A percentile compares a stretch with the other conserved stretches of the same genome.
These are phyloP conservation scores for Calliphora vicina DNA, from an alignment of 1,140 invertebrate genomes.

Conservation along the genomic window DNA sequence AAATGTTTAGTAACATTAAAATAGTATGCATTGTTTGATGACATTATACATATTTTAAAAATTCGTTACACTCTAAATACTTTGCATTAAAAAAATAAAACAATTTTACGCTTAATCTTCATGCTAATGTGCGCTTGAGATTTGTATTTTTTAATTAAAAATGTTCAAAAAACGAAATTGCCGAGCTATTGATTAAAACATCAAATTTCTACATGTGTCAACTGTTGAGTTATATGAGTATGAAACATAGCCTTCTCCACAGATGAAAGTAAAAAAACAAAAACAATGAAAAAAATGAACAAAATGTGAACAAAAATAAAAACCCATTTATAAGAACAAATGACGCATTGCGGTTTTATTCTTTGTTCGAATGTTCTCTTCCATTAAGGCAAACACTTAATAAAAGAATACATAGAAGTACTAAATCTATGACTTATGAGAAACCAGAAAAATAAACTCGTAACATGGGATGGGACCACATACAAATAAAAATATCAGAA, in stretches of 20 bases:
- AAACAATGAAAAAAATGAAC: not conserved
- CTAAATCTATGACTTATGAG: conserved; percentile 14
- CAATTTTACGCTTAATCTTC: not conserved
- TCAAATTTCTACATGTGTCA: not conserved
- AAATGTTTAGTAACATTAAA: no score
- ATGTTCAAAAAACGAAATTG: not conserved
- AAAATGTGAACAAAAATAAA: not conserved
- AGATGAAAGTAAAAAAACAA: not conserved
- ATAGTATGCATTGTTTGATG: no score
- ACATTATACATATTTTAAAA: no score
- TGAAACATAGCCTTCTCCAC: not conserved
- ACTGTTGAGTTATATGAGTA: not conserved
- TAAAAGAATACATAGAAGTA: not conserved
- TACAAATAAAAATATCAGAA: no score
- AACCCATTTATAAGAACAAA: conserved; percentile 21
- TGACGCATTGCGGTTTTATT: conserved; percentile 29
- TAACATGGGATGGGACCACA: no score
- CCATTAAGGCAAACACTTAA: not conserved
- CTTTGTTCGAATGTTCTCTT: not conserved
- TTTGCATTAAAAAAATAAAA: no score
- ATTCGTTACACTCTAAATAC: no score
- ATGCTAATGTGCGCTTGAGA: not conserved
- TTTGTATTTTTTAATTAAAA: not conserved
- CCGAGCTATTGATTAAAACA: conserved; percentile 6
- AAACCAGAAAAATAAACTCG: not conserved